Percentiles rank a stretch among this genome's conserved stretches.
Conservation (phyloP, 2,888 invertebrate species). For the Cheilosia vulpina region DNA sequence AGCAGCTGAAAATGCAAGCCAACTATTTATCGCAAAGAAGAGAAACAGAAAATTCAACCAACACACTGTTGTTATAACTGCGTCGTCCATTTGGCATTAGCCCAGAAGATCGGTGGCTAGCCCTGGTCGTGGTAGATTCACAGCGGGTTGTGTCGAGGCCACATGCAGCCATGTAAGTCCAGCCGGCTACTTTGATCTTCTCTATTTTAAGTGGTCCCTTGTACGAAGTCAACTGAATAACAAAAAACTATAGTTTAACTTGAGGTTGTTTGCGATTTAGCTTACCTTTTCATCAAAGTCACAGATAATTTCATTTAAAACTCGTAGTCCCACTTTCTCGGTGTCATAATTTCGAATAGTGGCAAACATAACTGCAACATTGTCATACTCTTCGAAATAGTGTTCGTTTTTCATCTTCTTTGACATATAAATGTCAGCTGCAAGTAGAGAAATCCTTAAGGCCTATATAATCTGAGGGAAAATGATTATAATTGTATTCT, state of each 20-base stretch:
- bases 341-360: constrained; percentile 93
- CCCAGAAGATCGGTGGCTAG: constrained; percentile 79
- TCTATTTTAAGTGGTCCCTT: constrained; percentile 89
- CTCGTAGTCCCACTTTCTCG: constrained; percentile 87
- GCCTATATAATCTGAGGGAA: neutral
- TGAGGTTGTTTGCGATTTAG: constrained; percentile 77
- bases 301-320: constrained; percentile 95
- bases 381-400: constrained; percentile 94
- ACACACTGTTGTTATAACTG: constrained; percentile 78
- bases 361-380: constrained; percentile 98
- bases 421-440: constrained; percentile 91
- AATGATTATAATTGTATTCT: neutral
- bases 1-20: constrained; percentile 24
- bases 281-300: constrained; percentile 92
- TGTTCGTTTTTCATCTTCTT: constrained; percentile 89
- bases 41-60: neutral
- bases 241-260: neutral
- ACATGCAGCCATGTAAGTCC: constrained; percentile 98
- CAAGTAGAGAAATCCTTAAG: constrained; percentile 76
- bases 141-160: constrained; percentile 91
- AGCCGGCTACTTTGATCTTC: constrained; percentile 98
- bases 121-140: constrained; percentile 84
- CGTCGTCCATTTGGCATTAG: constrained; percentile 81
- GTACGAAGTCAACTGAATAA: constrained; percentile 86
- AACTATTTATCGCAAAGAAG: neutral